phyloP scores from a whole-genome alignment of 2,888 invertebrate genomes.

The Phaedon cochleariae region DNA sequence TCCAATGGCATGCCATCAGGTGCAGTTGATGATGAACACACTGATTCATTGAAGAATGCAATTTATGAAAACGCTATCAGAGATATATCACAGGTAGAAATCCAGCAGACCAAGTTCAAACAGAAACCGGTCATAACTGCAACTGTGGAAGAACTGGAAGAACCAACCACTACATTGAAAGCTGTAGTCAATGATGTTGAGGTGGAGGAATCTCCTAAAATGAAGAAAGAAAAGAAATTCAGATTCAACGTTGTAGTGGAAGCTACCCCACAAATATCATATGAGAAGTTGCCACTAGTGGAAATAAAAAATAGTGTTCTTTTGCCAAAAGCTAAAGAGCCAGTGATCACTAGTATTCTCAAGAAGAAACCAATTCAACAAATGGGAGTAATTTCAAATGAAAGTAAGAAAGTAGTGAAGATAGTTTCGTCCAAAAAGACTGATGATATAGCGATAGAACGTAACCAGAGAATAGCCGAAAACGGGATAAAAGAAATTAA shows the following conservation, averaged over 20 bases:
- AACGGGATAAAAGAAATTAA: background rate
- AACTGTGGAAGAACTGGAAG: conserved; percentile 63
- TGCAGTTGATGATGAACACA: conserved; percentile 20
- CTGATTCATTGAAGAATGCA: conserved; percentile 10
- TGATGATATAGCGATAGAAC: background rate
- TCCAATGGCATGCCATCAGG: background rate
- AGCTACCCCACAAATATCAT: conserved; percentile 10
- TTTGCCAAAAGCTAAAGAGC: conserved; percentile 43
- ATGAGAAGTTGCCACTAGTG: conserved; percentile 1
- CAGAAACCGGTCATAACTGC: conserved; percentile 67
- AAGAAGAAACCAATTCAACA: conserved; percentile 45
- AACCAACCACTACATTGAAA: conserved; percentile 62
- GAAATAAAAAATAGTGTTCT: conserved; percentile 39
- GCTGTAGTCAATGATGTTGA: conserved; percentile 67
- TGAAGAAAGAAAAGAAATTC: conserved; percentile 53
- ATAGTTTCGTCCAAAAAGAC: background rate
- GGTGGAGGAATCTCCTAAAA: conserved; percentile 68
- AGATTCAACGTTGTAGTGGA: conserved; percentile 59
- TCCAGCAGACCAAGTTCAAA: conserved; percentile 64
- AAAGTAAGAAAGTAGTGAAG: conserved; percentile 31
- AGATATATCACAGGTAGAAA: conserved; percentile 62
- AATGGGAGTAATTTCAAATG: conserved; percentile 38
- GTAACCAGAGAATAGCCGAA: background rate
- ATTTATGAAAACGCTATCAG: conserved; percentile 48
- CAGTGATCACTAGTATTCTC: conserved; percentile 48